Percentiles rank a stretch among this genome's conserved stretches.
Conservation (phyloP, 2,888 invertebrate genomes). For the Geotrupes spiniger region DNA sequence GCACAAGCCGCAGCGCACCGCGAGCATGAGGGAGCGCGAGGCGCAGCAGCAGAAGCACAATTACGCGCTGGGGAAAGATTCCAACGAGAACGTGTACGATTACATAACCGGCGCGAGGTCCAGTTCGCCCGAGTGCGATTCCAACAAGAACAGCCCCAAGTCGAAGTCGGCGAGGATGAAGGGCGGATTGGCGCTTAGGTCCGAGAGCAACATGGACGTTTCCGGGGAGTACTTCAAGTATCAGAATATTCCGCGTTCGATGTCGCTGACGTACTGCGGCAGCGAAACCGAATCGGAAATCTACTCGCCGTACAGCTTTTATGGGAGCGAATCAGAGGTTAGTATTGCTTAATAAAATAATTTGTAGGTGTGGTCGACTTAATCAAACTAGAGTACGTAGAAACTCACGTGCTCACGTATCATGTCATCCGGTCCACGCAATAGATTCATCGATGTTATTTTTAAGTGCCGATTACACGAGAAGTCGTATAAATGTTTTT, state of each 20-base stretch:
- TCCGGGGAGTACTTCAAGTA: conserved; percentile 60
- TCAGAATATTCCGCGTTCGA: conserved; percentile 57
- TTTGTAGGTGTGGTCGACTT: not conserved
- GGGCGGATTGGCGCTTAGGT: conserved; percentile 49
- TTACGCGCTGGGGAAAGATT: conserved; percentile 41
- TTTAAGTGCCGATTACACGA: no score
- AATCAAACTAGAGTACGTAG: no score
- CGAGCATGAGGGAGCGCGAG: conserved; percentile 80
- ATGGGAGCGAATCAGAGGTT: conserved; percentile 58
- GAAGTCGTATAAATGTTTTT: no score
- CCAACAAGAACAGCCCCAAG: conserved; percentile 50
- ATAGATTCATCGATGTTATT: no score
- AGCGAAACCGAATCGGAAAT: conserved; percentile 83
- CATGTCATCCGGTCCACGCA: no score
- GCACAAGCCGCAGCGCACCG: conserved; percentile 77
- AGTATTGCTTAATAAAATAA: conserved; percentile 24
- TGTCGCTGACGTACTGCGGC: conserved; percentile 76
- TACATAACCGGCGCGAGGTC: conserved; percentile 64
- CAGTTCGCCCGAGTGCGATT: conserved; percentile 67
- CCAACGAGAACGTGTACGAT: conserved; percentile 62
- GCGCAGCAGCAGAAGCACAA: conserved; percentile 47
- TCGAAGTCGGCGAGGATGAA: conserved; percentile 43
- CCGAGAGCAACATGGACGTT: conserved; percentile 54
- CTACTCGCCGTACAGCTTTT: conserved; percentile 79
- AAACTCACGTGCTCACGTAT: no score